Evolutionary conservation across 1,140 invertebrate species (phyloP).

Genomic region (Neelides sp.): DNA sequence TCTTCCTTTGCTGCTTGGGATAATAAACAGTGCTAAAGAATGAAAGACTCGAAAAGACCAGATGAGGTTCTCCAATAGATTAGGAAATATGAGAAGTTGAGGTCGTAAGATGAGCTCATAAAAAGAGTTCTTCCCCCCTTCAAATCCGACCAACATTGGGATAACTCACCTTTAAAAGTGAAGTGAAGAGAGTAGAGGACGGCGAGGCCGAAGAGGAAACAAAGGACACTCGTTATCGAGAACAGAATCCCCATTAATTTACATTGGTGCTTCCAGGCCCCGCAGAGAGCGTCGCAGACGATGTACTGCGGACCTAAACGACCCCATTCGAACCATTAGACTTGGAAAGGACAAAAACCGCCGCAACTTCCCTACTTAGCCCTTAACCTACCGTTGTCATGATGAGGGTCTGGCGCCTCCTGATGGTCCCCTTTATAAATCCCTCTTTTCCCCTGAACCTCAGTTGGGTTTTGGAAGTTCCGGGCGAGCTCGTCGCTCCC

Average conservation of each 20-base stretch:
- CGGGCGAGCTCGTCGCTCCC: slow-evolving; percentile 19
- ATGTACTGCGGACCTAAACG: slow-evolving; percentile 24
- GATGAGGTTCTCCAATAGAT: background rate
- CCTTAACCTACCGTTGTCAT: slow-evolving; percentile 27
- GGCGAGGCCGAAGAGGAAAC: slow-evolving; percentile 28
- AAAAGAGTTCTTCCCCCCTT: slow-evolving; percentile 4
- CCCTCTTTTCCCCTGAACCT: slow-evolving; percentile 28
- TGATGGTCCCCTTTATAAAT: slow-evolving; percentile 25
- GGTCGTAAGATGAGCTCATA: slow-evolving; percentile 5
- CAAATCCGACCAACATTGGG: background rate
- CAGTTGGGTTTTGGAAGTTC: slow-evolving; percentile 18
- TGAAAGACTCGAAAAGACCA: slow-evolving; percentile 12
- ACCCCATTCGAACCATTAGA: too few species aligned
- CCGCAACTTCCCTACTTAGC: too few species aligned
- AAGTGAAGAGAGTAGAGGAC: slow-evolving; percentile 31
- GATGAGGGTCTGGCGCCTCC: slow-evolving; percentile 19
- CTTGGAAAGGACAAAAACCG: too few species aligned
- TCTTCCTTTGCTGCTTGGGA: too few species aligned
- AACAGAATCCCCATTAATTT: slow-evolving; percentile 32
- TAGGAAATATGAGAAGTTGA: background rate
- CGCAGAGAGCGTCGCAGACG: slow-evolving; percentile 30
- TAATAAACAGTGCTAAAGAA: too few species aligned
- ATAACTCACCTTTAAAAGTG: slow-evolving; percentile 26
- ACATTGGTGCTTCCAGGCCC: slow-evolving; percentile 31
- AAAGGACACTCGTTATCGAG: slow-evolving; percentile 31